Base-by-base conservation (phyloP, 2,113 vertebrate species). In the Perca flavescens region DNA sequence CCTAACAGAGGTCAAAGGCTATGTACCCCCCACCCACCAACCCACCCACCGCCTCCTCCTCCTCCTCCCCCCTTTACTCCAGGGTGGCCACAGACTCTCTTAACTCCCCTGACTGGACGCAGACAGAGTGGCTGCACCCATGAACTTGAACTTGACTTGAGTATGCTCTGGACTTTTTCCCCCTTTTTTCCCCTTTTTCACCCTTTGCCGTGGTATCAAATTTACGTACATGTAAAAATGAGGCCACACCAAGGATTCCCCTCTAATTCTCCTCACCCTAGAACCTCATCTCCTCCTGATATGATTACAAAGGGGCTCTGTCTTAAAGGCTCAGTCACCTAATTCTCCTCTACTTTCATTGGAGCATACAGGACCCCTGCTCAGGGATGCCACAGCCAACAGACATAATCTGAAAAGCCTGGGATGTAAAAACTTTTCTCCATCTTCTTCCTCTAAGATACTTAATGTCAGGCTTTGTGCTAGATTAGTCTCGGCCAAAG, bases 1-100 rank as follows among this genome's bases (percentile, higher is more conserved):
- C 92, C 90, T 82, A 77, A 61, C 89, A 85, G 85, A 92, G 95
- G 94, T 95, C 94, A 96, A 91, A 95, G 95, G 94, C 87, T 90
- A 93, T 90, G 82, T 88, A 85, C 68, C 82, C 78, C 77, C 81
- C 56, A 60, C 50, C 54, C 74, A 54, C 19, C 68, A 65, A 77
- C 66, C 57, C 77, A 31, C 36, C 74, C 74, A 13, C 58, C 78
- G 16, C 69, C 69, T 19, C 28, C 62, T 3, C 72, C 73, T 57
- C 86, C 28, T 28, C 34, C 75, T 79, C n/a, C 25, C 25, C 25
- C 86, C 75, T 75, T 50, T 77, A 62, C 85, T 79, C 68, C 67
- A 28, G 70, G 88, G 89, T 90, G 87, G 91, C 78, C 87, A 66
- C 84, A 88, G 82, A 89, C 83, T 25, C 64, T 60, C 56, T 65